Conservation (phyloP, 2,113 vertebrate species). For the Austrofundulus limnaeus region DNA sequence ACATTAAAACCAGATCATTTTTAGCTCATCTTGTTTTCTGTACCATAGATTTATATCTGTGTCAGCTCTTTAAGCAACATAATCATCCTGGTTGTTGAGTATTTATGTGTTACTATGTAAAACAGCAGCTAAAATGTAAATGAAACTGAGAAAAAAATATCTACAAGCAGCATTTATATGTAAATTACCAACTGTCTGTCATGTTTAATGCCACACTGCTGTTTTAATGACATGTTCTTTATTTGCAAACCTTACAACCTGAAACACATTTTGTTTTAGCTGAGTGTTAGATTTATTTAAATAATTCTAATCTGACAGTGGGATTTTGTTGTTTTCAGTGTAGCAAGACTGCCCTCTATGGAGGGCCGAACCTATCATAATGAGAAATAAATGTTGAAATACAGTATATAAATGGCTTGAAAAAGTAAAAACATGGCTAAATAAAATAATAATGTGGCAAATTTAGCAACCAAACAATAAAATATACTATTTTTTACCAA, state of each 20-base stretch:
- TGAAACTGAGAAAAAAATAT: neutral
- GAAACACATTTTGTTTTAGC: too few relatives aligned
- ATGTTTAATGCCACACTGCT: neutral
- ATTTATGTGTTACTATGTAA: neutral
- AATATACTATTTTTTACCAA: too few relatives aligned
- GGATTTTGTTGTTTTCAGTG: constrained; percentile 31
- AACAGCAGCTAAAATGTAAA: neutral
- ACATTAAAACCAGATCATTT: neutral
- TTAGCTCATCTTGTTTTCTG: neutral
- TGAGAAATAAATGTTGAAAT: too few relatives aligned
- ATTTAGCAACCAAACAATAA: too few relatives aligned
- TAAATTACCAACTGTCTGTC: neutral
- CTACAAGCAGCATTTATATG: neutral
- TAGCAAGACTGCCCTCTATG: constrained; percentile 78
- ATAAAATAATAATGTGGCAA: too few relatives aligned
- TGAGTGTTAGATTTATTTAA: constrained; percentile 8
- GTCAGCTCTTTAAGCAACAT: rapidly evolving
- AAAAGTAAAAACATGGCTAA: too few relatives aligned
- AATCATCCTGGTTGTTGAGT: neutral
- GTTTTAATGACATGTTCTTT: neutral
- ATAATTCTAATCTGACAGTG: constrained; percentile 1
- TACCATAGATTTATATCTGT: neutral
- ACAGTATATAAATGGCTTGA: too few relatives aligned
- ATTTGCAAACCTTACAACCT: neutral
- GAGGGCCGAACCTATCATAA: constrained; percentile 23